phyloP scores from a whole-genome alignment of 2,113 vertebrate species.

The Chauna torquata region DNA sequence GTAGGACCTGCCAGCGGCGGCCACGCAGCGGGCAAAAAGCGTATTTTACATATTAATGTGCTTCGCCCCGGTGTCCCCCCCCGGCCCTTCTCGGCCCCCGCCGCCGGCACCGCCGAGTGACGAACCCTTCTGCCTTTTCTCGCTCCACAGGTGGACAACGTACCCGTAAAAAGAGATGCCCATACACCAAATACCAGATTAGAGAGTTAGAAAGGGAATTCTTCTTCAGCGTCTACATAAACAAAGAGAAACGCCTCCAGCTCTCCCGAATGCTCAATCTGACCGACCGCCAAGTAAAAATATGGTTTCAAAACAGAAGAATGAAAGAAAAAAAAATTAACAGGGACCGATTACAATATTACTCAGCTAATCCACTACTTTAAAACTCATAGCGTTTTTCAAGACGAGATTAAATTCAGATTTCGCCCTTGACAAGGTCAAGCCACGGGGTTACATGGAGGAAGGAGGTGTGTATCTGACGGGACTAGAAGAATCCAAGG shows the following conservation, averaged over 20 bases:
- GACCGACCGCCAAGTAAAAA: conserved; percentile 98
- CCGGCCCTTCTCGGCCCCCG: background rate
- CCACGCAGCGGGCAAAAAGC: background rate
- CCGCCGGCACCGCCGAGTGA: background rate
- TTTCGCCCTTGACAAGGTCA: conserved; percentile 82
- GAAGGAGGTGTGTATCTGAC: conserved; percentile 64
- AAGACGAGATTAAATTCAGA: conserved; percentile 73
- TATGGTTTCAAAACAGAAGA: conserved; percentile 99
- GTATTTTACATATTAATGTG: background rate
- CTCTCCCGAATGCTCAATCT: conserved; percentile 97
- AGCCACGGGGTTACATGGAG: conserved; percentile 70
- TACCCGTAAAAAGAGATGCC: conserved; percentile 96
- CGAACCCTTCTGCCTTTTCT: conserved; percentile 57
- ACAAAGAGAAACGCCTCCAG: conserved; percentile 98
- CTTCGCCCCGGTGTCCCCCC: background rate
- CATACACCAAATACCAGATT: conserved; percentile 97
- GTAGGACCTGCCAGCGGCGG: background rate
- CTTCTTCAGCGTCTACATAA: conserved; percentile 99
- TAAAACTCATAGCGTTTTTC: conserved; percentile 77
- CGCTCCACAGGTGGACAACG: conserved; percentile 90
- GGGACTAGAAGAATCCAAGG: conserved; percentile 50
- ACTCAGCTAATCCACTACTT: conserved; percentile 94
- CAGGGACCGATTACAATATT: conserved; percentile 98
- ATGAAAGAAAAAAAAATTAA: conserved; percentile 99
- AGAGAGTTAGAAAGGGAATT: conserved; percentile 97